Conservation (phyloP, 2,888 invertebrate species). For the Drosophila anomelani region DNA sequence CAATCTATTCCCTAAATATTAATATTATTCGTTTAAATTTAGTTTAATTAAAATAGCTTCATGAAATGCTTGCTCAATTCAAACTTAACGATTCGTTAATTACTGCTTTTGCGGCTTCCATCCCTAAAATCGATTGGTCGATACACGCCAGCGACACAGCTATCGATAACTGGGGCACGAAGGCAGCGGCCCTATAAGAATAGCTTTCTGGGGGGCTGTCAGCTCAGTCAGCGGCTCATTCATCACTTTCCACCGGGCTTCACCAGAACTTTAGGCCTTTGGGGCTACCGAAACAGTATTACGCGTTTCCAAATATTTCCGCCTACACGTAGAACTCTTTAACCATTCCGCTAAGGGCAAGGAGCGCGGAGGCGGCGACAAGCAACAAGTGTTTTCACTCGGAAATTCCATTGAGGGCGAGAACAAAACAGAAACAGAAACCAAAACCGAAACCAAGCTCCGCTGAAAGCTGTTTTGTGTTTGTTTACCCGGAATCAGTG, state of each 20-base stretch:
- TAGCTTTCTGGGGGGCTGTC: constrained; percentile 56
- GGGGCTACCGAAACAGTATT: constrained; percentile 63
- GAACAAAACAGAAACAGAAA: constrained; percentile 9
- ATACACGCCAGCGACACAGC: constrained; percentile 8
- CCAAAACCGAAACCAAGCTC: constrained; percentile 15
- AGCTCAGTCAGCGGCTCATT: constrained; percentile 69
- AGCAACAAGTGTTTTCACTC: constrained; percentile 66
- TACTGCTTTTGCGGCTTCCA: not conserved
- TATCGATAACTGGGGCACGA: constrained; percentile 19
- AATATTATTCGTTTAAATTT: not conserved
- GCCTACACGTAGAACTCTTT: constrained; percentile 13
- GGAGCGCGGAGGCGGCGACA: constrained; percentile 50
- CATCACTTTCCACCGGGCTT: constrained; percentile 55
- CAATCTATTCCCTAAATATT: no score
- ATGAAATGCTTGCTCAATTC: not conserved
- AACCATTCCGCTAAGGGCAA: constrained; percentile 5
- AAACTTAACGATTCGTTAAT: not conserved
- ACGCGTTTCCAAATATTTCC: constrained; percentile 39
- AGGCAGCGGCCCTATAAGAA: constrained; percentile 65
- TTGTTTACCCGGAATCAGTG: constrained; percentile 46
- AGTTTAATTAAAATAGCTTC: not conserved
- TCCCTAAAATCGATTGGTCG: constrained; percentile 20
- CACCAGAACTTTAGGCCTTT: constrained; percentile 28
- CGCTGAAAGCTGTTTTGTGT: constrained; percentile 22
- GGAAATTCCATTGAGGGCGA: constrained; percentile 16